Evolutionary conservation across 2,113 vertebrate species (phyloP), one percentile per base, ranked within the genome.

Genomic region (Neolamprologus caudopunctatus): DNA sequence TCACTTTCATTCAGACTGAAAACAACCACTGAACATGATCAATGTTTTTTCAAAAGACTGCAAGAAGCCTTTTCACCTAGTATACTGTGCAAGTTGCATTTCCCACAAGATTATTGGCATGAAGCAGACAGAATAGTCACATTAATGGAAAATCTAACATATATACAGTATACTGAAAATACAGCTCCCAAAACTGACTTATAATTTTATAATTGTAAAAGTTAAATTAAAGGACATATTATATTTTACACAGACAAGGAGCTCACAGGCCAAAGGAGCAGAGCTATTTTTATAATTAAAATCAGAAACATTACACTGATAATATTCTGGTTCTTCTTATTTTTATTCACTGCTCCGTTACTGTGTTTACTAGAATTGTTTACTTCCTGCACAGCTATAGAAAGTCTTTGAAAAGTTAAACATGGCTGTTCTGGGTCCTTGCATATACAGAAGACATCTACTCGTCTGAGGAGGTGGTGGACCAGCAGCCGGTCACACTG

Each of bases 391-490:
- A 28, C 24, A 16, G 24, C 33, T 37, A 40, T 5, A 57, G 51
- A 24, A 9, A 26, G 21, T 1, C n/a, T 55, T 17, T 33, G 40
- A 11, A 26, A 13, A 0, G 19, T 10, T 33, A 7, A 0, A 11
- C 10, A 16, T 71, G 53, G 35, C 8, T 31, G 71, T 24, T 55
- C 58, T 55, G 58, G 2, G 8, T 81, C 11, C 2, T 71, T 66
- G 5, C 24, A 9, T 4, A 12, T 81, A 54, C n/a, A 86, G 85
- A 86, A 51, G 85, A 86, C 12, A 73, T 86, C 63, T 86, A 82
- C 16, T 73, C 63, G 35, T 86, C 79, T 50, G 85, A 86, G 6
- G 85, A 86, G 79, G 7, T 73, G 47, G 80, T 86, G n/a, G 85
- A 86, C 37, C 85, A 82, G 7, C 85, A 82, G 51, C 51, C 11